These are phyloP conservation scores for Prinia subflava DNA, from an alignment of 2,113 vertebrate genomes.

Conservation along the genomic window DNA sequence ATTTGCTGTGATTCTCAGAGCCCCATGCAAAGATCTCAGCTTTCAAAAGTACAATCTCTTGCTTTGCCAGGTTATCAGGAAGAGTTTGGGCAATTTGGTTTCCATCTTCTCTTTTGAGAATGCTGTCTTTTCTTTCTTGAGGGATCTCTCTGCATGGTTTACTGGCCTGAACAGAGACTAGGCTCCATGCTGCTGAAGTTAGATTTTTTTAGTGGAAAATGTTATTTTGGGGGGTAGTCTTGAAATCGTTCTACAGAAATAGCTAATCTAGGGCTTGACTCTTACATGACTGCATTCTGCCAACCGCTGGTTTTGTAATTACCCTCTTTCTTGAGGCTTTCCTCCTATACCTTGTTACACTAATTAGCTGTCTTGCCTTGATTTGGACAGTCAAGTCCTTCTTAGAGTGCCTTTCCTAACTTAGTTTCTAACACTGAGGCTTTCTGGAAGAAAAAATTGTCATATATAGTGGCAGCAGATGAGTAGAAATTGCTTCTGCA, in stretches of 20 bases:
- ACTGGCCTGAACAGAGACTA: background rate
- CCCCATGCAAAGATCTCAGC: background rate
- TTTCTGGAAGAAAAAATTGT: background rate
- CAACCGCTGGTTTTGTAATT: background rate
- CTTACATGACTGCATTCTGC: background rate
- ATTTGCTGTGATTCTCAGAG: background rate
- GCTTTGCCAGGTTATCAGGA: background rate
- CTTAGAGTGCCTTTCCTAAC: background rate
- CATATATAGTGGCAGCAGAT: background rate
- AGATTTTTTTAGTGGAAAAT: background rate
- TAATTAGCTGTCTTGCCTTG: slow-evolving; percentile 9
- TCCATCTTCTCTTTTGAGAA: background rate
- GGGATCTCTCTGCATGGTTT: background rate
- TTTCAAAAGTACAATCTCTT: background rate
- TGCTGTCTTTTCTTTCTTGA: background rate
- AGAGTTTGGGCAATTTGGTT: background rate
- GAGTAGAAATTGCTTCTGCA: background rate
- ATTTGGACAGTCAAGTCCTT: background rate
- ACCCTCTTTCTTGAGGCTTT: background rate
- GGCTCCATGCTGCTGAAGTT: background rate
- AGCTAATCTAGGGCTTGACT: background rate
- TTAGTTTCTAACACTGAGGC: background rate
- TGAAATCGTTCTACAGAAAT: background rate
- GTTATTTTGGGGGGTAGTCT: background rate
- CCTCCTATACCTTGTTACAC: background rate